Evolutionary conservation across 1,140 invertebrate genomes (phyloP).

Genomic region (Aleiodes sp.): DNA sequence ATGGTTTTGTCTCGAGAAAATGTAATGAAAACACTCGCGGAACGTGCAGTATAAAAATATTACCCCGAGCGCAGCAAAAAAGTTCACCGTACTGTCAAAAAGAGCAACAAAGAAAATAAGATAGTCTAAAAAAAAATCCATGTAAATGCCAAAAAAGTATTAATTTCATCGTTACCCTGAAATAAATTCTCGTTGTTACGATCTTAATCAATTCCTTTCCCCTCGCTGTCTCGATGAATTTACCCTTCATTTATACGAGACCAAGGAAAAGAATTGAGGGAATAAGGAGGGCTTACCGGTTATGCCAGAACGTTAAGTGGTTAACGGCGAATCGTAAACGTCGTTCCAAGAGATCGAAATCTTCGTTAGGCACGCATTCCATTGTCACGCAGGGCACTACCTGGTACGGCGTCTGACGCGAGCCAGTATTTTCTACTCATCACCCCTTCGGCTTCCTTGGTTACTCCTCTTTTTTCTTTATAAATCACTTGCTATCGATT

Average conservation of each 20-base stretch:
- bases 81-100: neutral
- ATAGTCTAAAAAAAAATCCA: neutral
- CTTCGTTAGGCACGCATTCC: conserved; percentile 46
- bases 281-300: neutral
- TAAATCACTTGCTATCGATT: conserved; percentile 21
- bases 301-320: conserved; percentile 40
- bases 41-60: neutral
- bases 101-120: neutral
- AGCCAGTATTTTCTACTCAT: conserved; percentile 49
- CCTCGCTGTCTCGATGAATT: conserved; percentile 1
- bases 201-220: neutral
- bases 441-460: too few relatives aligned
- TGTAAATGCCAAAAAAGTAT: neutral
- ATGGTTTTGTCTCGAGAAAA: neutral
- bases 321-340: conserved; percentile 42
- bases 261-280: neutral
- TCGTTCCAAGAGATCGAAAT: conserved; percentile 43
- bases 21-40: conserved; percentile 3
- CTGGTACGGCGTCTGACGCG: conserved; percentile 53
- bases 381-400: conserved; percentile 46
- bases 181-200: neutral
- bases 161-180: neutral
- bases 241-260: conserved; percentile 4
- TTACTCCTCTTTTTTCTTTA: conserved; percentile 16
- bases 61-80: neutral